Base-by-base conservation (phyloP, 2,888 invertebrate species). In the Quadroppia sp. region DNA sequence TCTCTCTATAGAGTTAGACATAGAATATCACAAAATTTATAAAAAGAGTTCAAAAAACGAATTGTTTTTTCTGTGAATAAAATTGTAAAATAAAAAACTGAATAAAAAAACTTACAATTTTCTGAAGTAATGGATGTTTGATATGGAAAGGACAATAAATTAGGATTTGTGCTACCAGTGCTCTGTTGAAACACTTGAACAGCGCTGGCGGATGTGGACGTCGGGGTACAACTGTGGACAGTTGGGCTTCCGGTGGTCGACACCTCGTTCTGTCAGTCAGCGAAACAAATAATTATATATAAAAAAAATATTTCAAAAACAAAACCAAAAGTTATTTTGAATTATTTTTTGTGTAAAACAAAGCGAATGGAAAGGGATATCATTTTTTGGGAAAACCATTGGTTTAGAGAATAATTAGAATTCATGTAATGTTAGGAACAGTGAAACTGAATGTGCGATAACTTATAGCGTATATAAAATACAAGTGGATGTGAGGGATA, bases 11-110 rank as follows among this genome's bases (percentile, higher is more conserved):
- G 1, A 53, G 53, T 53, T 53, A 25, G 25, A 23, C 11, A 91
- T 92, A 90, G 85, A 61, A 86, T 85, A 78, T 74, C 82, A 78
- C 83, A 77, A 74, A n/a, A n/a, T n/a, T n/a, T 64, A 76, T 50
- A 61, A 56, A 50, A 61, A 67, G 74, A 59, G 74, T 40, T 25
- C 45, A 23, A 9, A 23, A 25, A 59, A 64, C 32, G 4, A 23
- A 71, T 30, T 73, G 17, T 67, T 67, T 45, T 59, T 11, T 67
- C n/a, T 20, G 9, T 2, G 59, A 32, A 59, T 59, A 59, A 32
- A 59, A 32, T 32, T 30, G 17, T 59, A 28, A 59, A 59, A 59
- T 32, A 23, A 9, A 53, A 48, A 48, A 48, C 15, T 48, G 3
- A 4, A 25, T n/a, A 59, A 17, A 2, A 28, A 59, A 7, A 32